phyloP scores from a whole-genome alignment of 2,113 vertebrate species.

The Vidua chalybeata region DNA sequence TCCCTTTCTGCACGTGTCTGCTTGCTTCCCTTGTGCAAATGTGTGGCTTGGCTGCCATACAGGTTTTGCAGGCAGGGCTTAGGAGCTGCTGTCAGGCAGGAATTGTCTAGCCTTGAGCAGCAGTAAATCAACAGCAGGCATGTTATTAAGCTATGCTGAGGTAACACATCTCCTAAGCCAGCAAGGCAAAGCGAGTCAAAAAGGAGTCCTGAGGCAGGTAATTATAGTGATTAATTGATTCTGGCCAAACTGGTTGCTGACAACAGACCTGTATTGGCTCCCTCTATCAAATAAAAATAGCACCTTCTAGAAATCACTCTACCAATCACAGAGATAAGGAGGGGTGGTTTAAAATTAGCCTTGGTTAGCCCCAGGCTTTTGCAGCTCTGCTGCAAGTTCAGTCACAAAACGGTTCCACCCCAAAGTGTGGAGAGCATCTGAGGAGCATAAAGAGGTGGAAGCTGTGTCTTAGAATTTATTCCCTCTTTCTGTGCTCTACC shows the following conservation, averaged over 20 bases:
- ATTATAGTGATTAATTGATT: not conserved
- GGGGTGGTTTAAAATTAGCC: not conserved
- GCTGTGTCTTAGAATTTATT: not conserved
- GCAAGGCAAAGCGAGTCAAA: not conserved
- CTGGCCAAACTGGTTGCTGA: not conserved
- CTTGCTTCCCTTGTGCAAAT: not conserved
- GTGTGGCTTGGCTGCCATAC: constrained; percentile 20
- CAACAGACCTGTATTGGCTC: not conserved
- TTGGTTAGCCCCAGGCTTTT: not conserved
- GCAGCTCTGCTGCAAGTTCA: not conserved
- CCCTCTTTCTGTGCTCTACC: not conserved
- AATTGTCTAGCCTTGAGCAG: constrained; percentile 40
- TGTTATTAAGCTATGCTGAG: constrained; percentile 16
- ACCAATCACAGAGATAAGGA: not conserved
- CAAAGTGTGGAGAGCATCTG: fast-evolving
- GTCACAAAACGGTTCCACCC: not conserved
- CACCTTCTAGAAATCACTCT: constrained; percentile 18
- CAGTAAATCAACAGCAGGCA: constrained; percentile 23
- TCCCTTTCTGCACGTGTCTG: not conserved
- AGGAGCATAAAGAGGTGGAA: not conserved
- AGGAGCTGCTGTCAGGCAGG: constrained; percentile 33
- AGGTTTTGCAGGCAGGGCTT: not conserved
- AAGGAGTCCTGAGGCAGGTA: constrained; percentile 41
- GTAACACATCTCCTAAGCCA: not conserved
- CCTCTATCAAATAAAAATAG: constrained; percentile 7